These are phyloP conservation scores for Gymnocheta viridis DNA, from an alignment of 2,888 invertebrate genomes.

Conservation along the genomic window DNA sequence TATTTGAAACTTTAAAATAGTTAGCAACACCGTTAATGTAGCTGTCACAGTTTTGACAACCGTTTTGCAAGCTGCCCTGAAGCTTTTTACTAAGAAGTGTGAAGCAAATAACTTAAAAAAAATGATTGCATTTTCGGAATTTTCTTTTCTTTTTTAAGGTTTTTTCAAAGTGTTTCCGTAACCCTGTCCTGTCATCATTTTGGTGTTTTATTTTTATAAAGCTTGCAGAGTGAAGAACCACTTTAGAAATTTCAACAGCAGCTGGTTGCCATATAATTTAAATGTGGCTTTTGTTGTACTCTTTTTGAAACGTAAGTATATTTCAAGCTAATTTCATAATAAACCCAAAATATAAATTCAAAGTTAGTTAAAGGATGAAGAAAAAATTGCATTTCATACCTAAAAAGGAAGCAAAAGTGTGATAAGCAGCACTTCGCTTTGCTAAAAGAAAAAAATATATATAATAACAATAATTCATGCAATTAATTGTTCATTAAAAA, in stretches of 20 bases:
- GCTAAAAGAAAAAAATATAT: neutral
- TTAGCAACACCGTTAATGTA: no score
- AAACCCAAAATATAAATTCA: conserved; percentile 45
- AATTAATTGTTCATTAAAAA: neutral
- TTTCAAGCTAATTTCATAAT: conserved; percentile 59
- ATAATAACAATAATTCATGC: neutral
- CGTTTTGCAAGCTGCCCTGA: no score
- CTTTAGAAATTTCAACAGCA: conserved; percentile 62
- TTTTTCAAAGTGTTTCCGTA: neutral
- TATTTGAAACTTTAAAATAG: no score
- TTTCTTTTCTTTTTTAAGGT: neutral
- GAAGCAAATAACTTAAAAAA: no score
- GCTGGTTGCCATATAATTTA: conserved; percentile 53
- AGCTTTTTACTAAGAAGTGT: no score
- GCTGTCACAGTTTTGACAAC: no score
- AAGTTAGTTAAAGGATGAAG: conserved; percentile 44
- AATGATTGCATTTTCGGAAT: neutral
- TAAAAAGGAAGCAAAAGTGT: conserved; percentile 43
- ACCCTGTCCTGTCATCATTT: conserved; percentile 25
- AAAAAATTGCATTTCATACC: neutral
- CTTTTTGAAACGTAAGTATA: conserved; percentile 20
- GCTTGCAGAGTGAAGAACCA: conserved; percentile 49
- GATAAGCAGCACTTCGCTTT: conserved; percentile 40
- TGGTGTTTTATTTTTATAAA: neutral
- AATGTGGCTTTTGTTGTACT: conserved; percentile 3